phyloP scores from a whole-genome alignment of 1,140 invertebrate species.

The Rhynchophorus ferrugineus region DNA sequence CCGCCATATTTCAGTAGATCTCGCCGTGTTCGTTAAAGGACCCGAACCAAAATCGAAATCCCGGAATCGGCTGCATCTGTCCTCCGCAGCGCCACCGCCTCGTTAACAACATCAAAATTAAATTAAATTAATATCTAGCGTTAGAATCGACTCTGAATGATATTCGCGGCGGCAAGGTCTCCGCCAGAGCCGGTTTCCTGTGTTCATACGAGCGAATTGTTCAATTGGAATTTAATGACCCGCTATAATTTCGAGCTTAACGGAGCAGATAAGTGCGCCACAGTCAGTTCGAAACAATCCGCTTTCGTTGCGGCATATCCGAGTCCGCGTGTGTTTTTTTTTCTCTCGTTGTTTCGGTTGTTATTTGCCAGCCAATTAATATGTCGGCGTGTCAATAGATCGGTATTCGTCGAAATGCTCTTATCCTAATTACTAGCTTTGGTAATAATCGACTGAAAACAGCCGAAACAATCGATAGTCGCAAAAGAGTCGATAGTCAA shows the following conservation, averaged over 20 bases:
- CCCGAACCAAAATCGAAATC: neutral
- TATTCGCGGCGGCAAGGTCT: slow-evolving; percentile 3
- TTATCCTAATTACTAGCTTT: too few species aligned
- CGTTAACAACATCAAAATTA: neutral
- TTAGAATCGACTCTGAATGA: slow-evolving; percentile 1
- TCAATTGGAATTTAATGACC: slow-evolving; percentile 31
- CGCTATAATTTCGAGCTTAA: slow-evolving; percentile 25
- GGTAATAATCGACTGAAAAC: too few species aligned
- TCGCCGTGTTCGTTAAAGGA: neutral
- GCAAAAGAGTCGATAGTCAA: too few species aligned
- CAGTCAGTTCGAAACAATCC: slow-evolving; percentile 16
- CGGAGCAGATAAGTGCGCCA: slow-evolving; percentile 25
- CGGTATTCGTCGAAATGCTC: too few species aligned
- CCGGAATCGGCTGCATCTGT: neutral
- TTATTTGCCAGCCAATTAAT: too few species aligned
- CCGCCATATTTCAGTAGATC: too few species aligned
- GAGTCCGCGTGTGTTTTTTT: too few species aligned
- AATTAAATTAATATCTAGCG: slow-evolving; percentile 1
- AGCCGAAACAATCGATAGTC: too few species aligned
- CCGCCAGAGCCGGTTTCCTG: slow-evolving; percentile 23
- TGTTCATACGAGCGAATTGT: slow-evolving; percentile 28
- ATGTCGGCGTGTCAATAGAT: too few species aligned
- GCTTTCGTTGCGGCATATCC: neutral
- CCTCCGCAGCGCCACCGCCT: neutral
- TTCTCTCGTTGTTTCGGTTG: too few species aligned